Conservation (phyloP, 2,113 vertebrate species). For the Sinocyclocheilus anshuiensis region DNA sequence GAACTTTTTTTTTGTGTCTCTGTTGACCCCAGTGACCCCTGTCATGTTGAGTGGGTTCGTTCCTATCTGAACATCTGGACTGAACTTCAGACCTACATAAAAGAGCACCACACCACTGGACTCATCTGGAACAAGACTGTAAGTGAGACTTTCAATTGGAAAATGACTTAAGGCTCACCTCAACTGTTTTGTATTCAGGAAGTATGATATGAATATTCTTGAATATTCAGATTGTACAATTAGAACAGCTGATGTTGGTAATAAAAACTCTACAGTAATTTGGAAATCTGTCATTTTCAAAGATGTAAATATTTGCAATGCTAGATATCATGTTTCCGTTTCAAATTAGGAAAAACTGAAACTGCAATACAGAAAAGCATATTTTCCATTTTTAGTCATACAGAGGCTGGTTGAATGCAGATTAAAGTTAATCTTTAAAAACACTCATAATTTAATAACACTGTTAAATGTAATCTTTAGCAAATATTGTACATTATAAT, state of each 20-base stretch:
- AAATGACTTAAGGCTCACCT: not conserved
- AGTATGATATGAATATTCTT: not conserved
- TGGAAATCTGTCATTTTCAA: not conserved
- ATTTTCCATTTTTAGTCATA: slow-evolving; percentile 72
- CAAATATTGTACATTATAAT: too few species aligned
- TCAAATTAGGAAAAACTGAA: not conserved
- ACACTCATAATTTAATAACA: too few species aligned
- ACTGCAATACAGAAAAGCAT: not conserved
- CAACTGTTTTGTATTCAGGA: not conserved
- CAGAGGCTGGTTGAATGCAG: slow-evolving; percentile 62
- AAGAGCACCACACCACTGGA: slow-evolving; percentile 90
- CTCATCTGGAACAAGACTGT: slow-evolving; percentile 92
- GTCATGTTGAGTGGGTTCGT: slow-evolving; percentile 94
- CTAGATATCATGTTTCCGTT: not conserved
- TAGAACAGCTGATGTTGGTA: not conserved
- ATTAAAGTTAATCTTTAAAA: slow-evolving; percentile 29
- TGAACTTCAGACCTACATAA: slow-evolving; percentile 92
- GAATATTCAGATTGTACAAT: not conserved
- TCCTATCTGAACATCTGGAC: slow-evolving; percentile 94
- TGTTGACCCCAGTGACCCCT: slow-evolving; percentile 78
- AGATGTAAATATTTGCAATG: not conserved
- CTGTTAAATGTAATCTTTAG: too few species aligned
- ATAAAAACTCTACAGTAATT: not conserved
- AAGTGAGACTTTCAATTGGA: slow-evolving; percentile 67
- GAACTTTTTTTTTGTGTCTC: not conserved